Evolutionary conservation across 1,140 invertebrate genomes (phyloP).

Genomic region (Aphis craccivora): DNA sequence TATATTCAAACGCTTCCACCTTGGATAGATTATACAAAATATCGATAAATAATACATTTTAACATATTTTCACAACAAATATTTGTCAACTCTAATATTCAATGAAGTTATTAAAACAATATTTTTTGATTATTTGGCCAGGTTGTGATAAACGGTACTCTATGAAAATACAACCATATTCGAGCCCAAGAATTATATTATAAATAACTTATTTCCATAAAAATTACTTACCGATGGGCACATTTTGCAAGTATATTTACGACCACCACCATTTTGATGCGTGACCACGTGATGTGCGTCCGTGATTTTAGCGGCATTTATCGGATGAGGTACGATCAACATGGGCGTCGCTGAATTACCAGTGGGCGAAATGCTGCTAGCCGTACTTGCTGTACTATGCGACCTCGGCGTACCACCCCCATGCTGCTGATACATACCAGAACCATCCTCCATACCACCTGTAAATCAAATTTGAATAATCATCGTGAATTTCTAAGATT

Average conservation of each 20-base stretch:
- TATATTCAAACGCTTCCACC: background rate
- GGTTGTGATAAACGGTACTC: background rate
- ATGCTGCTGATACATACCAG: constrained; percentile 47
- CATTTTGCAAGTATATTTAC: constrained; percentile 98
- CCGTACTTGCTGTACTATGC: constrained; percentile 61
- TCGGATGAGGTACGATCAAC: constrained; percentile 90
- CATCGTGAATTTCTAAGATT: background rate
- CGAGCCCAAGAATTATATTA: background rate
- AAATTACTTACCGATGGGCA: constrained; percentile 88
- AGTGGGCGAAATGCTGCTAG: constrained; percentile 60
- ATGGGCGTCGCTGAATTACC: constrained; percentile 66
- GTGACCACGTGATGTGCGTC: constrained; percentile 69
- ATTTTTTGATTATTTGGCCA: background rate
- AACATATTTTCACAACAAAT: background rate
- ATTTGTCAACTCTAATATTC: background rate
- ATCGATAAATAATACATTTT: background rate
- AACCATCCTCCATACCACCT: constrained; percentile 60
- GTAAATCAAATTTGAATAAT: background rate
- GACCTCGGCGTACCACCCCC: constrained; percentile 59
- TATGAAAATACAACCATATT: background rate
- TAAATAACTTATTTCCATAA: background rate
- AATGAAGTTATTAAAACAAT: background rate
- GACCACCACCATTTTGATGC: constrained; percentile 66
- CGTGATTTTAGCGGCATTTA: constrained; percentile 73
- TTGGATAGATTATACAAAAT: background rate